A percentile compares a stretch with the other conserved stretches of the same genome.
phyloP scores from a whole-genome alignment of 2,797 vertebrate genomes.

The Crenichthys baileyi region DNA sequence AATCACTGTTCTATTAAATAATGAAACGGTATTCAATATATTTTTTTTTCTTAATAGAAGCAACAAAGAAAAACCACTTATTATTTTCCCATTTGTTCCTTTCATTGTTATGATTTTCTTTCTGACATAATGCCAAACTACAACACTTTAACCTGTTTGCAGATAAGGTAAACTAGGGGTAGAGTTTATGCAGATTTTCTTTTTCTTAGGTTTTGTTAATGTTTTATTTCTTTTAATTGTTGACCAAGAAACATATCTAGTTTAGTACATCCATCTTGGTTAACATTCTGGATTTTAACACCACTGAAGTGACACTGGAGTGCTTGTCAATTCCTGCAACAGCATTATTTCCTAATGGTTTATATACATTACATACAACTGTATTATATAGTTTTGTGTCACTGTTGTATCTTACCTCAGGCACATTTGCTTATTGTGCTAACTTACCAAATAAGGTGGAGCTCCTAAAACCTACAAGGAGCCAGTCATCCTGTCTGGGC shows the following conservation, averaged over 20 bases:
- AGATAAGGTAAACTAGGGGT: neutral
- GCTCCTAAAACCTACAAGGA: slow-evolving; percentile 77
- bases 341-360: neutral
- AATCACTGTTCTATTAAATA: too few relatives aligned
- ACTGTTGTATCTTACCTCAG: neutral
- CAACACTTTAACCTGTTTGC: neutral
- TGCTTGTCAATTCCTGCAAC: neutral
- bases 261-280: neutral
- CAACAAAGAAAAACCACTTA: neutral
- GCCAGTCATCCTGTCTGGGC: slow-evolving; percentile 82
- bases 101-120: neutral
- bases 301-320: neutral
- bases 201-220: neutral
- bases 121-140: neutral
- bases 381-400: neutral
- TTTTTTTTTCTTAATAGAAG: too few relatives aligned
- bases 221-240: neutral
- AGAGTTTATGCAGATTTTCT: neutral
- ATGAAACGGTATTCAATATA: too few relatives aligned
- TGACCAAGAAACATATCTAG: neutral
- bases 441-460: slow-evolving; percentile 40
- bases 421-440: neutral
- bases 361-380: neutral
- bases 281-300: neutral
- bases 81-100: neutral